These are phyloP conservation scores for Linnaemya tessellans DNA, from an alignment of 2,888 invertebrate genomes.

Conservation along the genomic window DNA sequence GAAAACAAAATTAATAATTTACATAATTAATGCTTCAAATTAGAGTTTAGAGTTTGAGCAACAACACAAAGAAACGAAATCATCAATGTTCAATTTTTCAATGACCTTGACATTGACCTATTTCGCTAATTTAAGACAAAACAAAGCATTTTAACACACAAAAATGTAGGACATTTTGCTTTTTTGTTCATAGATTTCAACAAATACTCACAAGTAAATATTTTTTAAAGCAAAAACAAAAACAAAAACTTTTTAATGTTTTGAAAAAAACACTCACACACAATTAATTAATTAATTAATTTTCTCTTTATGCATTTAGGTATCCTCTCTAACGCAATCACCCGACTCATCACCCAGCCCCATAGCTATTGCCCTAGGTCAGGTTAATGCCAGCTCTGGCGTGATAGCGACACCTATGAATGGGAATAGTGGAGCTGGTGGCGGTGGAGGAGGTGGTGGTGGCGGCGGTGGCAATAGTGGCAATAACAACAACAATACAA, in stretches of 20 bases:
- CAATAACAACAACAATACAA: conserved; percentile 80
- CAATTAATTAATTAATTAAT: neutral
- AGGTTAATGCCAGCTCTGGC: conserved; percentile 83
- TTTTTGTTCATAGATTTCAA: conserved; percentile 25
- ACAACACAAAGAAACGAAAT: neutral
- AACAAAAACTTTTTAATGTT: conserved; percentile 8
- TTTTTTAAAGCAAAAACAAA: neutral
- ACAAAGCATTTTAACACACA: conserved; percentile 6
- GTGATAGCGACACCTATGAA: conserved; percentile 83
- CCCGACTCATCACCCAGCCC: conserved; percentile 96
- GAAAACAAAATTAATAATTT: neutral
- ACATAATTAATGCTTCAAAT: conserved; percentile 4
- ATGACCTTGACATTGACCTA: conserved; percentile 74
- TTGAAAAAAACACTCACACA: conserved; percentile 5
- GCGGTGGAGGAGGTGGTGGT: conserved; percentile 74
- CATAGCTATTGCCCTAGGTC: conserved; percentile 89
- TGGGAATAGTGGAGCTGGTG: conserved; percentile 78
- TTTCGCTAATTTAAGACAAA: conserved; percentile 55
- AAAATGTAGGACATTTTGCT: conserved; percentile 23
- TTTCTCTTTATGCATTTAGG: conserved; percentile 77
- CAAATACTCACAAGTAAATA: neutral
- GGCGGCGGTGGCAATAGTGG: conserved; percentile 73
- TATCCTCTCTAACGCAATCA: conserved; percentile 93
- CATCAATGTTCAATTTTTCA: conserved; percentile 36
- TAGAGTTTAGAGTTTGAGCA: neutral